Evolutionary conservation across 2,797 vertebrate genomes (phyloP), one percentile per base, ranked within the genome.

Genomic region (Gallirallus australis): DNA sequence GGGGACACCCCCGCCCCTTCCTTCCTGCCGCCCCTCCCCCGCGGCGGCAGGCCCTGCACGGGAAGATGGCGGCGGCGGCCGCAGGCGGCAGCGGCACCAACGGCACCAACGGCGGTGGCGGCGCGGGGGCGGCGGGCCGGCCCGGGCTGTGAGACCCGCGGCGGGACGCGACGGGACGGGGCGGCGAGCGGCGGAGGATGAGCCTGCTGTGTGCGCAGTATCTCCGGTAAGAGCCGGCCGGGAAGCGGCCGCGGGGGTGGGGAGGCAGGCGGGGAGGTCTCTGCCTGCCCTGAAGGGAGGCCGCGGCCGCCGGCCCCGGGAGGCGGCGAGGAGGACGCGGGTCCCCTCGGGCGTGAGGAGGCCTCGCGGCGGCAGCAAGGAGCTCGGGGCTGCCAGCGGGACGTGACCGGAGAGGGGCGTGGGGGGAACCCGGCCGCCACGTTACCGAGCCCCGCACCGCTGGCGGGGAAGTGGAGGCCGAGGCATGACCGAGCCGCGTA

Each of bases 181-280:
- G 77, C 88, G 70, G 92, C 47, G 86, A 94, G 95, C 96, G 96
- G 98, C 97, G 95, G 98, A 98, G 98, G 97, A 98, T 98, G 98
- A 98, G 97, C 98, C 96, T 98, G 98, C 98, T 98, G 97, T 98
- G 98, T 90, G 98, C 98, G 92, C 98, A 98, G 98, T 98, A 98
- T 91, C 98, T 98, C 98, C 98, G 98, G 98, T 98, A 95, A 98
- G 98, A 52, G 13, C 12, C 31, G 33, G 50, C 56, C 28, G 63
- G 47, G 70, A 59, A 42, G 79, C 53, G 66, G 66, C 25, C 45
- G 37, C 20, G 30, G 42, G 18, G 30, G 45, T 21, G 45, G 45
- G 45, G 45, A 21, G 45, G 45, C 45, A 15, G 15, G 6, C 12
- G 25, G 33, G 24, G 28, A 18, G 57, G 57, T 39, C 33, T 30